Evolutionary conservation across 2,797 vertebrate genomes (phyloP), one percentile per base, ranked within the genome.

Genomic region (Malurus leucopterus): DNA sequence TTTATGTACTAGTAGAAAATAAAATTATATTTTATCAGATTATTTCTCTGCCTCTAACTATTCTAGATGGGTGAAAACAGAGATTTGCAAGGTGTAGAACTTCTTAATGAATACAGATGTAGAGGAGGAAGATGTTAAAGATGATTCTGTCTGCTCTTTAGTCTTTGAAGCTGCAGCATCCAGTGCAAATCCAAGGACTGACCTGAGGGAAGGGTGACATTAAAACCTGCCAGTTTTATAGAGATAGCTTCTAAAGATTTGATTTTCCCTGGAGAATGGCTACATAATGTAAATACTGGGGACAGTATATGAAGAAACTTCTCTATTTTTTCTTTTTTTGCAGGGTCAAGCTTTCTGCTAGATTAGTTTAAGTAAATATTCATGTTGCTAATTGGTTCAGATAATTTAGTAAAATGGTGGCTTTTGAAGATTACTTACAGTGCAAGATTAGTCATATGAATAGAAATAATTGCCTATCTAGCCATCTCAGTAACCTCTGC

Each of bases 11-110:
- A 36, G 57, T 77, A 79, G 88, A 76, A 93, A 95, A 95, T 88
- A 88, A 92, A 95, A 94, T 93, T 94, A 85, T 43, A 73, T 73
- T 91, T 95, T 93, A 94, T 95, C 51, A 84, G 47, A 88, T 93
- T 95, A 94, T 91, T 91, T 84, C 70, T 92, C 50, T 92, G 93
- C 89, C 87, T 93, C 72, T 88, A 86, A 92, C 92, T 91, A 73
- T 92, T 80, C 70, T 70, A 79, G 44, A 72, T 85, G 71, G 22
- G 70, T 81, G 36, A 86, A 88, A 86, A 81, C 30, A 88, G 69
- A 87, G 38, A 93, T 94, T 88, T 95, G 63, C 32, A 92, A 94
- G 69, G 69, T 86, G 77, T 53, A 55, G 50, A 77, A 54, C 46
- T 91, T 91, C 68, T 46, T 95, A 93, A 95, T 79, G 83, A 89